Base-by-base conservation (phyloP, 2,113 vertebrate genomes). In the pig (Sus scrofa) region DNA sequence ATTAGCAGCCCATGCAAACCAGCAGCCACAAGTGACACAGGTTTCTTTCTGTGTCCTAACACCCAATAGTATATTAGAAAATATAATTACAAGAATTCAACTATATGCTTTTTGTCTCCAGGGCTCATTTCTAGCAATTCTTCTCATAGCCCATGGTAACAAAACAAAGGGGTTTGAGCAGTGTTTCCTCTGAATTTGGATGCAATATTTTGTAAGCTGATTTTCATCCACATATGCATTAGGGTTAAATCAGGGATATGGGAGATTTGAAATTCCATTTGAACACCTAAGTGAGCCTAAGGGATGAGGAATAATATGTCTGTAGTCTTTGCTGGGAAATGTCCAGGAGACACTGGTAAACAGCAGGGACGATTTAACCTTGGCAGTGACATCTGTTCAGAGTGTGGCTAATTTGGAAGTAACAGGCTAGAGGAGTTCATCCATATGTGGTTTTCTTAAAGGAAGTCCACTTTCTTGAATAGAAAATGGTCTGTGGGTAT, bases 91-190 rank as follows among this genome's bases (percentile, higher is more conserved):
- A 62, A 26, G 60, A 50, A 63, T 94, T 44, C 54, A 75, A 52
- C 56, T 68, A 10, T 14, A 52, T 70, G 44, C 12, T 60, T 24
- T 84, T 90, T 96, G 85, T 97, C 94, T 97, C 93, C 70, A 88
- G 96, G 86, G 77, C 96, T 78, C 93, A 98, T 97, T 98, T 97
- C 96, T 88, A 97, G 93, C 91, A 94, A 44, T 44, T 44, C 70
- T 96, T 88, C 54, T 87, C 44, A 11, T 78, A 95, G 97, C 97
- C 91, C 88, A 54, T 95, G 96, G 95, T 96, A 98, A 97, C 91
- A 98, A 95, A 97, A 88, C 96, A 62, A 95, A 97, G 95, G 88
- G 94, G 62, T 52, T 52, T 96, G 95, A 93, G 54, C 87, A 96
- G 92, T 88, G 39, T 96, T 95, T 15, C 71, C 58, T 75, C 84